Base-by-base conservation (phyloP, 2,113 vertebrate genomes). In the Salvelinus fontinalis region DNA sequence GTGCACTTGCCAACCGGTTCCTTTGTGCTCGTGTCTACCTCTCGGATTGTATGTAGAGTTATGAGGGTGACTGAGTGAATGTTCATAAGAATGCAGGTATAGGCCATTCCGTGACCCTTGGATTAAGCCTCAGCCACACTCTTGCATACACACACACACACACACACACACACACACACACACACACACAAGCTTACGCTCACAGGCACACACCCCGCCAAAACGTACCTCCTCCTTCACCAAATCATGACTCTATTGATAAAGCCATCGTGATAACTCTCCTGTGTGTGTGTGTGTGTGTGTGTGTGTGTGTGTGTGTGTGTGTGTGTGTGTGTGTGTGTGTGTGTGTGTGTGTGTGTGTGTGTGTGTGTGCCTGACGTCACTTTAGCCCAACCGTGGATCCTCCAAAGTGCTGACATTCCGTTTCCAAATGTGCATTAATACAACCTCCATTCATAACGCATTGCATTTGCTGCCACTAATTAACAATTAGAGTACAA, bases 401-500 rank as follows among this genome's bases (percentile, higher is more conserved):
- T 18, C 51, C 16, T 54, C 16, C 3, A 54, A 62, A 24, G 59
- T 62, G 59, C 26, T 29, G 22, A 9, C 65, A 11, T 31, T 29
- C 5, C 24, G 2, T 14, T 29, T 29, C 65, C 22, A 26, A 67
- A 67, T 67, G 2, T 26, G 11, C 65, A 82, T 77, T 39, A 22
- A 31, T 68, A 71, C 60, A 20, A 34, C 39, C 39, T 65, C 22
- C 71, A 79, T 83, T 83, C 70, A 75, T 78, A 70, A 77, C 65
- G 62, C 59, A 78, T 27, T 57, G 27, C 12, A 62, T 85, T 83
- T 71, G 48, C 77, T 5, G 2, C 3, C 71, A 59, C 54, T 84
- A 70, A 83, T 84, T 71, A 80, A 54, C 66, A 77, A 77, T 85
- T 79, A 82, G 67, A 44, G 31, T 6, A 44, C 51, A 66, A 71